These are phyloP conservation scores for Dicrurus megarhynchus DNA, from an alignment of 2,113 vertebrate genomes.

Conservation along the genomic window DNA sequence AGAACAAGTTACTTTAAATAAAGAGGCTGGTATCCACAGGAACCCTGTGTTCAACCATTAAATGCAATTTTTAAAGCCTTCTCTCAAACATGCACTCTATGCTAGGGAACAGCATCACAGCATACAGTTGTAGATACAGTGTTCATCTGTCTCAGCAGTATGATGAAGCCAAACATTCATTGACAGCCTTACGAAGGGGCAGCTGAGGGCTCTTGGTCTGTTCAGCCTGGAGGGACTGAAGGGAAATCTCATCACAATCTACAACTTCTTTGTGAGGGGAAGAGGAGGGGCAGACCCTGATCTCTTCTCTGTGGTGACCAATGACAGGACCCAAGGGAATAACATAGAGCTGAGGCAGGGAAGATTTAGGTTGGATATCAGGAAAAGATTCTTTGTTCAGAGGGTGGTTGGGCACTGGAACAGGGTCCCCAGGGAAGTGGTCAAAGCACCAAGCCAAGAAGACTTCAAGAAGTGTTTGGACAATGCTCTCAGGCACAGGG, in stretches of 20 bases:
- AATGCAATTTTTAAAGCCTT: background rate
- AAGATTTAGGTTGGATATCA: background rate
- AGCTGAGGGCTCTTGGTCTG: background rate
- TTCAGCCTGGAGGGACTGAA: background rate
- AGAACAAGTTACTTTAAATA: background rate
- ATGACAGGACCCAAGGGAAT: background rate
- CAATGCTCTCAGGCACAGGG: background rate
- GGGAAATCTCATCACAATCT: background rate
- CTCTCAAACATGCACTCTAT: background rate
- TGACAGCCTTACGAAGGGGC: rapidly evolving
- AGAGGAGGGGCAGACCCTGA: background rate
- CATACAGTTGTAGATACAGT: rapidly evolving
- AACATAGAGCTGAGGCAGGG: background rate
- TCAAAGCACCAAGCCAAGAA: background rate
- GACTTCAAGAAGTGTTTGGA: background rate
- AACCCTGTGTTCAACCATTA: background rate
- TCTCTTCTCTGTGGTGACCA: background rate
- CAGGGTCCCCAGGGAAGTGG: background rate
- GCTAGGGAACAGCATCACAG: background rate
- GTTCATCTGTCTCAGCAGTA: background rate
- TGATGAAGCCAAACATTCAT: background rate
- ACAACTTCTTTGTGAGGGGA: background rate
- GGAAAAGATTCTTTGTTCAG: background rate
- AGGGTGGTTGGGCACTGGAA: background rate
- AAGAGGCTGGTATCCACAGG: background rate